These are phyloP conservation scores for Bubo blakistoni DNA, from an alignment of 2,113 vertebrate species.

Conservation along the genomic window DNA sequence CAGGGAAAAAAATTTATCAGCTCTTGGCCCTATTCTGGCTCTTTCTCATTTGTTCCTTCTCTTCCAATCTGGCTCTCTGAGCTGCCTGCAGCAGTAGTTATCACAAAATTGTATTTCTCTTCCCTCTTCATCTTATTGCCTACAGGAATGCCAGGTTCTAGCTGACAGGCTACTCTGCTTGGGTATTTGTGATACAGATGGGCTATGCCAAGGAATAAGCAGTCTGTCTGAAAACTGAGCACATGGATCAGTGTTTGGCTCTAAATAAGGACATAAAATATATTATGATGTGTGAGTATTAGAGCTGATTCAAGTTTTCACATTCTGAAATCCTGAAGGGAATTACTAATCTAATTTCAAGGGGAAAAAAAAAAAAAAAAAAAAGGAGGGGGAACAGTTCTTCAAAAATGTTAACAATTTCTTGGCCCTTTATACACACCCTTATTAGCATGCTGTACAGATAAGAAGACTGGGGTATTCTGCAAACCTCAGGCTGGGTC, in stretches of 20 bases:
- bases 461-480: not conserved
- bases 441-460: not conserved
- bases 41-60: not conserved
- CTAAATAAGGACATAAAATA: not conserved
- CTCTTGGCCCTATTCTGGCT: not conserved
- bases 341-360: conserved; percentile 3
- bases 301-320: not conserved
- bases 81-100: not conserved
- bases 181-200: not conserved
- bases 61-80: not conserved
- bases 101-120: not conserved
- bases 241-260: not conserved
- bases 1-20: not conserved
- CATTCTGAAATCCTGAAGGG: not conserved
- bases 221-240: not conserved
- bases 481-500: not conserved
- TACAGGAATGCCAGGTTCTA: not conserved
- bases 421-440: not conserved
- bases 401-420: not conserved
- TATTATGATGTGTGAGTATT: not conserved
- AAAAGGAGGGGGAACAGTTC: rapidly evolving
- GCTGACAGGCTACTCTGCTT: not conserved
- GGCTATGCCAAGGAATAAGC: not conserved
- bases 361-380: not conserved
- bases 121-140: not conserved